Evolutionary conservation across 2,797 vertebrate species (phyloP).

Genomic region (Crenuchus spilurus): DNA sequence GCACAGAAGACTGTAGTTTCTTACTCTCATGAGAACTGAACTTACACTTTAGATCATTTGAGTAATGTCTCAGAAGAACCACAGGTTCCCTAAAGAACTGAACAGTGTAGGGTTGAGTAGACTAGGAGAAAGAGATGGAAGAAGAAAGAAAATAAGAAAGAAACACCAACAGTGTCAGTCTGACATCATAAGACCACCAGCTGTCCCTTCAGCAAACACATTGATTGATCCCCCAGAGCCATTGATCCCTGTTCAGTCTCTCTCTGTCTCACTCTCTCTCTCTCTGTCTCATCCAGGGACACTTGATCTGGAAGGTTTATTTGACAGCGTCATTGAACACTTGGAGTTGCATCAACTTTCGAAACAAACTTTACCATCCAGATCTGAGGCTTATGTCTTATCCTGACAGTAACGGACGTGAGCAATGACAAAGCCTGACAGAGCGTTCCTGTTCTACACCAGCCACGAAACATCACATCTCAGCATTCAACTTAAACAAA

Average conservation of each 20-base stretch:
- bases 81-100: too few species aligned
- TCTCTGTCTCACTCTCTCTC: neutral
- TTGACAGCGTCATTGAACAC: neutral
- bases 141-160: neutral
- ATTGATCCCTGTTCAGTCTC: neutral
- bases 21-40: too few species aligned
- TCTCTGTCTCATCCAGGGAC: neutral
- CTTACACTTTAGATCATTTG: too few species aligned
- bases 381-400: neutral
- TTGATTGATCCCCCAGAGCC: constrained; percentile 15
- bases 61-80: too few species aligned
- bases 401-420: neutral
- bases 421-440: neutral
- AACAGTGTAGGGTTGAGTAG: too few species aligned
- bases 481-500: too few species aligned
- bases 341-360: neutral
- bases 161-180: constrained; percentile 4
- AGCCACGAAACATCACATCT: too few species aligned
- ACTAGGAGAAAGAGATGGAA: constrained; percentile 15
- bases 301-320: neutral
- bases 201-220: constrained; percentile 50
- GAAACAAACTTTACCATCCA: neutral
- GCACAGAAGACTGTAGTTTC: too few species aligned
- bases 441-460: too few species aligned
- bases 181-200: constrained; percentile 38